Conservation (phyloP, 1,140 invertebrate species). For the Trachelipus rathkii region DNA sequence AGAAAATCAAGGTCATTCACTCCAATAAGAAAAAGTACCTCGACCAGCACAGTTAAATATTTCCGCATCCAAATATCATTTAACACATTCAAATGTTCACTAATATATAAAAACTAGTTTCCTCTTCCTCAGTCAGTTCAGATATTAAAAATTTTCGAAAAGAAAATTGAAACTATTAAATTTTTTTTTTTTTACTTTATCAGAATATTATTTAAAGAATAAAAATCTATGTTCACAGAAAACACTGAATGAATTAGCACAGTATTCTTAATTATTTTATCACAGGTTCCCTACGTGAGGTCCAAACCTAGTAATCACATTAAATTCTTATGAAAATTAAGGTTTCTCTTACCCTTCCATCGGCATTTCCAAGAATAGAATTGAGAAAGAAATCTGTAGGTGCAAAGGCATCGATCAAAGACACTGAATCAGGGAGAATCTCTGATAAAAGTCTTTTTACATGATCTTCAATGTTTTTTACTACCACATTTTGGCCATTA, state of each 20-base stretch:
- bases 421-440: slow-evolving; percentile 68
- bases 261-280: not conserved
- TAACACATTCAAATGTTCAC: too few species aligned
- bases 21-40: too few species aligned
- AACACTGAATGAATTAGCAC: not conserved
- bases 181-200: too few species aligned
- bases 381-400: slow-evolving; percentile 81
- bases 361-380: slow-evolving; percentile 70
- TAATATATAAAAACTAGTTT: too few species aligned
- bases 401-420: slow-evolving; percentile 77
- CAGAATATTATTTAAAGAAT: not conserved
- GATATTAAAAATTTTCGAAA: too few species aligned
- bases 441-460: slow-evolving; percentile 62
- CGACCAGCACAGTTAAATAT: too few species aligned
- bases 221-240: not conserved
- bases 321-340: not conserved
- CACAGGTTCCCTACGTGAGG: not conserved
- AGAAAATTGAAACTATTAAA: too few species aligned
- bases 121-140: too few species aligned
- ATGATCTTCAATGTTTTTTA: slow-evolving; percentile 48
- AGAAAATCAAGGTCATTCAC: too few species aligned
- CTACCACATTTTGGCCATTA: slow-evolving; percentile 41
- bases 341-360: slow-evolving; percentile 64
- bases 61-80: too few species aligned
- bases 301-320: too few species aligned